Percentiles rank a stretch among this genome's conserved stretches.
Conservation (phyloP, 64 coral and sea anemone species). For the Montipora capricornis region DNA sequence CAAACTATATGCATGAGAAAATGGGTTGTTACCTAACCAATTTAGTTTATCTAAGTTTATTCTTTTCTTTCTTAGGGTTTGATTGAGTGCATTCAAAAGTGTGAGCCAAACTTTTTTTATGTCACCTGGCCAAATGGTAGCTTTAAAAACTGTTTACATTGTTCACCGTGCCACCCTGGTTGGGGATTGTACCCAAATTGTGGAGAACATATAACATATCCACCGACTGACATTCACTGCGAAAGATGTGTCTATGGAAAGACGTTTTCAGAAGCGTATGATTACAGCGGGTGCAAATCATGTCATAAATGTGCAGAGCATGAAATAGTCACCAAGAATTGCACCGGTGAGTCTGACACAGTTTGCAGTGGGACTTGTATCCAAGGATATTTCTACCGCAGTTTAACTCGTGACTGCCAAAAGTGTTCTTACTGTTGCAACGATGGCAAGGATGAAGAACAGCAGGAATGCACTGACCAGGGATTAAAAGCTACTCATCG, state of each 20-base stretch:
- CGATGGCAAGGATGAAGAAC: neutral
- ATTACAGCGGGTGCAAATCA: neutral
- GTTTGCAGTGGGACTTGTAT: slow-evolving; percentile 1
- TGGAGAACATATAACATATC: neutral
- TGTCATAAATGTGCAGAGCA: neutral
- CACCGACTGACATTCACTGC: neutral
- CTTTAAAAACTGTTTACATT: neutral
- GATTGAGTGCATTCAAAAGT: too few species aligned
- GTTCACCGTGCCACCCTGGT: neutral
- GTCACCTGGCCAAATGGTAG: too few species aligned
- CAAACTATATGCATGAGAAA: too few species aligned
- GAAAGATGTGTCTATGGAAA: neutral
- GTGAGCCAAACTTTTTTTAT: too few species aligned
- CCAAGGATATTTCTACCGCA: neutral
- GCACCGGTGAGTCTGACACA: neutral
- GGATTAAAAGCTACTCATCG: neutral
- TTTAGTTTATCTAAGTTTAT: too few species aligned
- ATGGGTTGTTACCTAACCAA: too few species aligned
- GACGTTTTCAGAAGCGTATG: neutral
- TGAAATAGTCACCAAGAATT: neutral
- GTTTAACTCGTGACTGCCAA: neutral
- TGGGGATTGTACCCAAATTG: neutral
- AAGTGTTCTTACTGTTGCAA: slow-evolving; percentile 21
- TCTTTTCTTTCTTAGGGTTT: too few species aligned
- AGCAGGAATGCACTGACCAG: neutral